Conservation (phyloP, 2,888 invertebrate genomes). For the Nomada fabriciana region DNA sequence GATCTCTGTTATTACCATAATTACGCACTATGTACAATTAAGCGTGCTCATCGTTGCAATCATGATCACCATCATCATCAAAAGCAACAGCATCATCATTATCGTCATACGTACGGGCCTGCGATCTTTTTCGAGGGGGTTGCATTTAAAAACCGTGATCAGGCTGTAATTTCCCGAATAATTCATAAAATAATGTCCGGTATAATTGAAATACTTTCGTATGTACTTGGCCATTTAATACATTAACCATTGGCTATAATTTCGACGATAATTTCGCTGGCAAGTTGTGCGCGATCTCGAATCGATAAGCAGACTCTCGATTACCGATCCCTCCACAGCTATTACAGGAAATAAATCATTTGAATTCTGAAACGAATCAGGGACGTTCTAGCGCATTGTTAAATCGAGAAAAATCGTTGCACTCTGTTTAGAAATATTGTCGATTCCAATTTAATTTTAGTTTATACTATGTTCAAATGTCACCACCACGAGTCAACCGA, state of each 20-base stretch:
- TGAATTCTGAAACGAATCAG: constrained; percentile 2
- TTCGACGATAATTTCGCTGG: constrained; percentile 59
- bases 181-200: constrained; percentile 66
- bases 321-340: constrained; percentile 10
- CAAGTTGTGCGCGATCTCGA: constrained; percentile 41
- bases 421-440: too few species aligned
- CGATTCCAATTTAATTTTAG: too few species aligned
- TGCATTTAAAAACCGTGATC: constrained; percentile 57
- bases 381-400: background rate
- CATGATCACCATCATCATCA: constrained; percentile 59
- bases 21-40: constrained; percentile 63
- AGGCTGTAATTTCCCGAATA: constrained; percentile 67
- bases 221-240: constrained; percentile 65
- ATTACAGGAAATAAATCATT: constrained; percentile 50
- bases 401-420: too few species aligned
- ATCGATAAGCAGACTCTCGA: constrained; percentile 43
- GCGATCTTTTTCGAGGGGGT: constrained; percentile 45
- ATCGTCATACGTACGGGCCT: constrained; percentile 15
- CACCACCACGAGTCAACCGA: too few species aligned
- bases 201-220: constrained; percentile 68
- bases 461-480: too few species aligned
- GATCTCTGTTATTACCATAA: constrained; percentile 65
- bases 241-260: constrained; percentile 69
- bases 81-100: constrained; percentile 41
- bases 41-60: constrained; percentile 54